Evolutionary conservation across 2,888 invertebrate species (phyloP).

Genomic region (Amphipyra tragopoginis): DNA sequence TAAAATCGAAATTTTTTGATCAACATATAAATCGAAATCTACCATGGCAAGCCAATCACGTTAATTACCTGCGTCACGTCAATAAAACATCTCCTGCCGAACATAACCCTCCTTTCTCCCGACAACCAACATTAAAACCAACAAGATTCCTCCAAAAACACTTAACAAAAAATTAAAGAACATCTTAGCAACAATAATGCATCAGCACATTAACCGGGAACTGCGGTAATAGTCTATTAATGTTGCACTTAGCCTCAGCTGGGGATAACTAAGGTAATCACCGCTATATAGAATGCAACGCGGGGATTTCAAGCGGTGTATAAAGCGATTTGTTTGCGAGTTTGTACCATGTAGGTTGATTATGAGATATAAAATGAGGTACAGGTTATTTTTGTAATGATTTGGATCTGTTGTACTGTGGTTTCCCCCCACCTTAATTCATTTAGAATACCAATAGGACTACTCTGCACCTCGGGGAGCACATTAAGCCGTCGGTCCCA

Average conservation of each 20-base stretch:
- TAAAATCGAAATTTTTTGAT: too few species aligned
- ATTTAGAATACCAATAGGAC: too few species aligned
- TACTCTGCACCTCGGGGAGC: too few species aligned
- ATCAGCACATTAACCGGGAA: slow-evolving; percentile 24
- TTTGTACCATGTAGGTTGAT: slow-evolving; percentile 8
- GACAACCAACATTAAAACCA: not conserved
- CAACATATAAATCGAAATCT: too few species aligned
- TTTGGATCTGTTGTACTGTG: too few species aligned
- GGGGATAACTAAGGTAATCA: slow-evolving; percentile 50
- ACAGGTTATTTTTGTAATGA: too few species aligned
- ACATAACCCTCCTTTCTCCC: too few species aligned
- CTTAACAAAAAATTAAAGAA: not conserved
- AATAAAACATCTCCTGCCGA: too few species aligned
- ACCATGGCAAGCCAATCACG: too few species aligned
- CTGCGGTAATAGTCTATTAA: slow-evolving; percentile 37
- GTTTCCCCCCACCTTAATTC: too few species aligned
- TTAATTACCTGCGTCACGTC: too few species aligned
- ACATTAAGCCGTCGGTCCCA: too few species aligned
- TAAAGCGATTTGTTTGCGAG: slow-evolving; percentile 14
- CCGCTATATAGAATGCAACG: slow-evolving; percentile 12
- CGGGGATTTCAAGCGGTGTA: slow-evolving; percentile 20
- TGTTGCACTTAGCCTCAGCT: slow-evolving; percentile 32
- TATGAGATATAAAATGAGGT: not conserved
- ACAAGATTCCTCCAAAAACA: not conserved
- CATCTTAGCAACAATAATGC: slow-evolving; percentile 18